These are phyloP conservation scores for Tanypteryx hageni DNA, from an alignment of 2,888 invertebrate genomes.

Conservation along the genomic window DNA sequence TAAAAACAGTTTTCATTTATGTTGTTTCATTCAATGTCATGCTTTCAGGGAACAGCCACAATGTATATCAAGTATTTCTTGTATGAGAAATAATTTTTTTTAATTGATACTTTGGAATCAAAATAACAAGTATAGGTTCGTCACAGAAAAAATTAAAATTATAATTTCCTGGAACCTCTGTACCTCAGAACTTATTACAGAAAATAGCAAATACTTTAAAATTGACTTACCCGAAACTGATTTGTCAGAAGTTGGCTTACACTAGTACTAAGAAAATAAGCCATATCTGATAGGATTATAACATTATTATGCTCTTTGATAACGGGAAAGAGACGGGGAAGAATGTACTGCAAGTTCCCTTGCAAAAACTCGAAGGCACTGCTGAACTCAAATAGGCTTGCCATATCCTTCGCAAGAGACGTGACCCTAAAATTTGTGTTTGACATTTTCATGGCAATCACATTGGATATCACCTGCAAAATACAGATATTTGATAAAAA, in stretches of 20 bases:
- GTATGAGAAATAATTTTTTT: too few relatives aligned
- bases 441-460: neutral
- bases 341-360: slow-evolving; percentile 30
- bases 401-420: neutral
- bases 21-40: too few relatives aligned
- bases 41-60: too few relatives aligned
- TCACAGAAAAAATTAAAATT: too few relatives aligned
- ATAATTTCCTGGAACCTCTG: neutral
- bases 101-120: too few relatives aligned
- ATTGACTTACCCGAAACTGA: slow-evolving; percentile 29
- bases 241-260: slow-evolving; percentile 4
- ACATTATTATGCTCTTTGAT: neutral
- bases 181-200: neutral
- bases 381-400: slow-evolving; percentile 30
- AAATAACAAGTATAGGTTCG: too few relatives aligned
- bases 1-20: too few relatives aligned
- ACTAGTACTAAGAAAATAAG: neutral
- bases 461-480: slow-evolving; percentile 6
- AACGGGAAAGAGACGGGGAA: slow-evolving; percentile 38
- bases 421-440: neutral
- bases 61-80: too few relatives aligned
- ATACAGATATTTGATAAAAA: neutral
- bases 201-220: neutral
- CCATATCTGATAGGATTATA: neutral
- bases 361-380: slow-evolving; percentile 46